phyloP scores from a whole-genome alignment of 2,888 invertebrate species.

The Cephalotes varians region DNA sequence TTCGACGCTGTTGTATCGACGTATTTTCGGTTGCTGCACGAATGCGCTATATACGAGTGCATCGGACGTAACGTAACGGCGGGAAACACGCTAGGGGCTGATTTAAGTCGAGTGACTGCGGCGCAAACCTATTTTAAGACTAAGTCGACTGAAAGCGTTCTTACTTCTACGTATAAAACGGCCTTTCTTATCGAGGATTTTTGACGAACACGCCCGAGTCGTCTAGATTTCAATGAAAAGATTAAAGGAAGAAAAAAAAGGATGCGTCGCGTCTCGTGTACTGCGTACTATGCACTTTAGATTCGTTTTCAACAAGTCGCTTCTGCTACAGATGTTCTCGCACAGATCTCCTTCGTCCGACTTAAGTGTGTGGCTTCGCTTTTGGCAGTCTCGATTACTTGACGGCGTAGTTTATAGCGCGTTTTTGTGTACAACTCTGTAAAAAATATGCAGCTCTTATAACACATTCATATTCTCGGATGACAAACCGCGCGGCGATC shows the following conservation, averaged over 20 bases:
- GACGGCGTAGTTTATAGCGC: neutral
- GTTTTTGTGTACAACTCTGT: neutral
- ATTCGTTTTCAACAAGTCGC: conserved; percentile 17
- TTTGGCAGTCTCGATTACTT: conserved; percentile 6
- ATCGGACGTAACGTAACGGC: neutral
- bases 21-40: conserved; percentile 30
- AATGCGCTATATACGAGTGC: conserved; percentile 24
- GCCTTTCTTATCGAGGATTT: conserved; percentile 3
- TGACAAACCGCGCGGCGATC: neutral
- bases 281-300: too few species aligned
- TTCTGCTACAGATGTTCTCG: neutral
- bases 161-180: neutral
- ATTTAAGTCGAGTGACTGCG: conserved; percentile 25
- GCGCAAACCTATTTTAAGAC: conserved; percentile 19
- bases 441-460: conserved; percentile 11
- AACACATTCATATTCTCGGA: neutral
- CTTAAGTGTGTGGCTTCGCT: neutral
- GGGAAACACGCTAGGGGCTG: neutral
- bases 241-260: conserved; percentile 5
- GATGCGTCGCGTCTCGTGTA: neutral
- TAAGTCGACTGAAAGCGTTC: neutral
- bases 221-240: neutral
- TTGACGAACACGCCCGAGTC: neutral
- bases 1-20: conserved; percentile 21
- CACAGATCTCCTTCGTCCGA: conserved; percentile 2